Base-by-base conservation (phyloP, 2,797 vertebrate species). In the Melanotaenia trifasciata region DNA sequence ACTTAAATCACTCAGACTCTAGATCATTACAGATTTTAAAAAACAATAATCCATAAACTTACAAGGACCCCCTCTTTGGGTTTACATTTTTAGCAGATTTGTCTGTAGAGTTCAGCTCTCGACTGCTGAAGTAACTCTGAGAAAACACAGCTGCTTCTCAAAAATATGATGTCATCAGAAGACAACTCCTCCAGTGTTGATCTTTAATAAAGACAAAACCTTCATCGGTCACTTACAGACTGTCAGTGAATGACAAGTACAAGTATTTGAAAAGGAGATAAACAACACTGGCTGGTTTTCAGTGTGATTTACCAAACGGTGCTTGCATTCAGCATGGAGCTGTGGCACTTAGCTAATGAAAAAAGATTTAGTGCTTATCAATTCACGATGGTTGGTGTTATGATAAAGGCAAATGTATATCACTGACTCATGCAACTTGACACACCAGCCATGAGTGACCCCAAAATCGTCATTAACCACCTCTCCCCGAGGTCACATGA, bases 71-170 rank as follows among this genome's bases (percentile, higher is more conserved):
- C 59, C 38, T 78, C 63, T 79, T 61, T 58, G 60, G 72, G 74
- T 84, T 76, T 80, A 74, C 80, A 87, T 85, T 87, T 88, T 47
- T 26, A 84, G 89, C 81, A 79, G 67, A 70, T 84, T 64, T 45
- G 66, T 71, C 64, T 57, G 59, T 16, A 47, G 76, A 83, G 79
- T 85, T 89, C 78, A 81, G 30, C 77, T 69, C 78, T 72, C 76
- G 84, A 83, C 84, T 90, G 89, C 90, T 81, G 87, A 88, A 90
- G 88, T 89, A 89, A 91, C 89, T 89, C 73, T 89, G 92, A 94
- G 90, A 89, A 93, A 93, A 93, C 92, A 92, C 92, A 93, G 93
- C 90, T 94, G 92, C 84, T 90, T 78, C 82, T 86, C 60, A 32
- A 67, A 53, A 89, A 88, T 83, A 92, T 93, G 92, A 94, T 92